These are phyloP conservation scores for Nephrotoma guestfalica DNA, from an alignment of 2,888 invertebrate species.

Conservation along the genomic window DNA sequence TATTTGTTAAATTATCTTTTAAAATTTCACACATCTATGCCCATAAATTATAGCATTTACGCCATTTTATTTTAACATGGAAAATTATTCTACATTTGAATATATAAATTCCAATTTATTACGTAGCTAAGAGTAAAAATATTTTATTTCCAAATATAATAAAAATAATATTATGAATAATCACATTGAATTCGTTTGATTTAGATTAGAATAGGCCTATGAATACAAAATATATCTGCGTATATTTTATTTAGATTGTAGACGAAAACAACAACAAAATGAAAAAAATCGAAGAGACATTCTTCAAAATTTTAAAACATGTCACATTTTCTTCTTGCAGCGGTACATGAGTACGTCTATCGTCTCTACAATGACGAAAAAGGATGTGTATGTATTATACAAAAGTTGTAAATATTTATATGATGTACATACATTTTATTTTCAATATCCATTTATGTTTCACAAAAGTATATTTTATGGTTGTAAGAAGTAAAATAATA, in stretches of 20 bases:
- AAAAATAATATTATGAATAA: neutral
- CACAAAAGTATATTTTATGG: neutral
- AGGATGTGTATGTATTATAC: neutral
- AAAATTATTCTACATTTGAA: neutral
- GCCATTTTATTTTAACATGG: neutral
- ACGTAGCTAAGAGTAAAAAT: neutral
- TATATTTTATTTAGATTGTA: no score
- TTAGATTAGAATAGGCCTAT: neutral
- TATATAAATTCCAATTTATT: neutral
- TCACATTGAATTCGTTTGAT: neutral
- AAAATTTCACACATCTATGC: neutral
- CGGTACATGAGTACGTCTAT: neutral
- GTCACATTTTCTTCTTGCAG: neutral
- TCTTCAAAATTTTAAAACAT: neutral
- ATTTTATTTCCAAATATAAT: neutral
- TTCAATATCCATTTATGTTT: neutral
- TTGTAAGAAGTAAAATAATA: neutral
- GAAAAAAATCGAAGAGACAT: neutral
- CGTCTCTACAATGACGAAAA: neutral
- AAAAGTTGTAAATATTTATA: neutral
- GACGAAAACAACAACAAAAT: neutral
- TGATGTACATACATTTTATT: neutral
- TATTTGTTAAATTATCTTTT: neutral
- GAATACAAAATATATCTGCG: neutral
- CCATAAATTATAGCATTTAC: neutral